Percentiles rank a stretch among this genome's conserved stretches.
Evolutionary conservation across 1,140 invertebrate genomes (phyloP).

Genomic region (Hypothenemus hampei): DNA sequence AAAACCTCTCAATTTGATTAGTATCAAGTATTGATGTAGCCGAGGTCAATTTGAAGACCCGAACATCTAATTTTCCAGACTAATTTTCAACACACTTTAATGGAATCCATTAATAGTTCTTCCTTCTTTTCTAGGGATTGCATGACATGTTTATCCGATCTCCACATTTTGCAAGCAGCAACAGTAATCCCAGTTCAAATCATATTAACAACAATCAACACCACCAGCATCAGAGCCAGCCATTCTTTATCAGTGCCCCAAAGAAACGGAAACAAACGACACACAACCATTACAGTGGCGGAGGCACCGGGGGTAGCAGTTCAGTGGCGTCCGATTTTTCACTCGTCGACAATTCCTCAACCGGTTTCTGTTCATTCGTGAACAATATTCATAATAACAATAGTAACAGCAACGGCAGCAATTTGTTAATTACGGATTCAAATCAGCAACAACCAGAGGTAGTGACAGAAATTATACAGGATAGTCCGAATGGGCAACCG

Average conservation of each 20-base stretch:
- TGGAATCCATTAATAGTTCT: too few species aligned
- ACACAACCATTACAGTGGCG: conserved; percentile 8
- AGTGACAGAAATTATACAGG: conserved; percentile 39
- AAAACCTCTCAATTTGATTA: too few species aligned
- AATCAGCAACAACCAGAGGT: not conserved
- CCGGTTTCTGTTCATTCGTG: conserved; percentile 3
- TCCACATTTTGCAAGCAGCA: conserved; percentile 57
- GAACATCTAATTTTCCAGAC: too few species aligned
- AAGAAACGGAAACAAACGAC: conserved; percentile 17
- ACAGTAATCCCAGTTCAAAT: conserved; percentile 44
- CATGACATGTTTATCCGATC: conserved; percentile 70
- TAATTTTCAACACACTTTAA: too few species aligned
- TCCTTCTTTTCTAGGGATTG: conserved; percentile 61
- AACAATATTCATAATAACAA: too few species aligned
- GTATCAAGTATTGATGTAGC: too few species aligned
- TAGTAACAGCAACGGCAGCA: too few species aligned
- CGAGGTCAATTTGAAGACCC: too few species aligned
- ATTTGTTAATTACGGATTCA: too few species aligned
- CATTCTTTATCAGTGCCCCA: conserved; percentile 5
- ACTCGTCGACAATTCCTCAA: conserved; percentile 16
- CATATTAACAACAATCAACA: not conserved
- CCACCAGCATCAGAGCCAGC: not conserved
- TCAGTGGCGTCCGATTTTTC: conserved; percentile 1
- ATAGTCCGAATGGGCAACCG: conserved; percentile 54
- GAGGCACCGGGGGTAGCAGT: too few species aligned